A percentile compares a stretch with the other conserved stretches of the same genome.
Evolutionary conservation across 2,113 vertebrate species (phyloP).

Genomic region (Eudyptes chrysolophus): DNA sequence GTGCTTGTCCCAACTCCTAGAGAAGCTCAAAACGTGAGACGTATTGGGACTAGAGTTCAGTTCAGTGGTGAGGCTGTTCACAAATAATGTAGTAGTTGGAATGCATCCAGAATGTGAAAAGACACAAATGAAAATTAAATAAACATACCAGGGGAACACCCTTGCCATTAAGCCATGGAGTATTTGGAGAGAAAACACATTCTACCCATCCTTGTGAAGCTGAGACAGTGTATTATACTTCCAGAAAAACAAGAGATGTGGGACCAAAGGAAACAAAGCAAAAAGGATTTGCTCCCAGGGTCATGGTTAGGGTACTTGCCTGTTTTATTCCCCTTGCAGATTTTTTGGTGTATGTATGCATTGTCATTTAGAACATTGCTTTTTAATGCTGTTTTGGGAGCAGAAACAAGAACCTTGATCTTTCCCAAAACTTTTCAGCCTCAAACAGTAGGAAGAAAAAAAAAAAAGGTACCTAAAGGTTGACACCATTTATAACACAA

Average conservation of each 20-base stretch:
- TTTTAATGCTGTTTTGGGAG: not conserved
- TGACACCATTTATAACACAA: too few relatives aligned
- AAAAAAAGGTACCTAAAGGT: not conserved
- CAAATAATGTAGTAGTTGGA: not conserved
- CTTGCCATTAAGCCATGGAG: not conserved
- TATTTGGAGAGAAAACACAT: slow-evolving; percentile 19
- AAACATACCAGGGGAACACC: not conserved
- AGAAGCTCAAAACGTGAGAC: not conserved
- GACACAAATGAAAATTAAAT: not conserved
- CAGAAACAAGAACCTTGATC: not conserved
- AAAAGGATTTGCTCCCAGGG: not conserved
- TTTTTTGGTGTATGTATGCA: not conserved
- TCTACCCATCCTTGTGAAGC: not conserved
- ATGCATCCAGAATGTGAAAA: not conserved
- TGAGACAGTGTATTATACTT: not conserved
- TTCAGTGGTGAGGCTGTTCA: not conserved
- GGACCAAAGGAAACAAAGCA: not conserved
- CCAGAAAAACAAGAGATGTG: not conserved
- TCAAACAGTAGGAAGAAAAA: not conserved
- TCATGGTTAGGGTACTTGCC: not conserved
- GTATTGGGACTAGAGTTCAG: not conserved
- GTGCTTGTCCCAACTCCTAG: not conserved
- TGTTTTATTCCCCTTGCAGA: not conserved
- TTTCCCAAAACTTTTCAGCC: not conserved
- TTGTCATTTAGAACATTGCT: not conserved